Evolutionary conservation across 2,113 vertebrate species (phyloP).

Genomic region (Equus quagga): DNA sequence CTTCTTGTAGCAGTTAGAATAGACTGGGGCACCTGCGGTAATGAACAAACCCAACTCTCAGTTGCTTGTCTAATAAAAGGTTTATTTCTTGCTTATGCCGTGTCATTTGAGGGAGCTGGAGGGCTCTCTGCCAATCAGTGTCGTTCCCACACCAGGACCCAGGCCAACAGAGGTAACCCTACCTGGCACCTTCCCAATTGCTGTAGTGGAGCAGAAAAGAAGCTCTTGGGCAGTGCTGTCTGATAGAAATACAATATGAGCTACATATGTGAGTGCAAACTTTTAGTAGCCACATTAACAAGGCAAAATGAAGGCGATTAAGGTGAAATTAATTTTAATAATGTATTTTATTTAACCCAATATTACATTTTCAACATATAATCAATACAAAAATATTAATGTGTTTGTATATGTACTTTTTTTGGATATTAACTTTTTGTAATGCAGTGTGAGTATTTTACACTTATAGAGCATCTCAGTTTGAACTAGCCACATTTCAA

Average conservation of each 20-base stretch:
- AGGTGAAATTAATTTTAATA: constrained; percentile 12
- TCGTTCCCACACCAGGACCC: background rate
- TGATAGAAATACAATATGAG: background rate
- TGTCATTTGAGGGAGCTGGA: background rate
- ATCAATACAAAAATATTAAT: background rate
- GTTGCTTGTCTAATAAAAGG: background rate
- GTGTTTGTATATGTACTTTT: background rate
- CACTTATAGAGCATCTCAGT: background rate
- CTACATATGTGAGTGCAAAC: background rate
- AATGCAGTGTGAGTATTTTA: background rate
- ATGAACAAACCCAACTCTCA: background rate
- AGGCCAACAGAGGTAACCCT: background rate
- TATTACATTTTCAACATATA: background rate
- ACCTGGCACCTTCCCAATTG: background rate
- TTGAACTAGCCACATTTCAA: background rate
- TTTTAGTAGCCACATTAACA: background rate
- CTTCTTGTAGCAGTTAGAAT: background rate
- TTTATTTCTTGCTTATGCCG: background rate
- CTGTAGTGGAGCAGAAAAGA: background rate
- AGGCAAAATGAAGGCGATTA: background rate
- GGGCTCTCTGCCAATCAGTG: background rate
- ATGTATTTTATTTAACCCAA: background rate
- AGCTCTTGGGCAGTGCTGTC: background rate
- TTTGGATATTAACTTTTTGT: background rate
- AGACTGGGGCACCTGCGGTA: background rate